These are phyloP conservation scores for Ophion slaviceki DNA, from an alignment of 2,888 invertebrate genomes.

Conservation along the genomic window DNA sequence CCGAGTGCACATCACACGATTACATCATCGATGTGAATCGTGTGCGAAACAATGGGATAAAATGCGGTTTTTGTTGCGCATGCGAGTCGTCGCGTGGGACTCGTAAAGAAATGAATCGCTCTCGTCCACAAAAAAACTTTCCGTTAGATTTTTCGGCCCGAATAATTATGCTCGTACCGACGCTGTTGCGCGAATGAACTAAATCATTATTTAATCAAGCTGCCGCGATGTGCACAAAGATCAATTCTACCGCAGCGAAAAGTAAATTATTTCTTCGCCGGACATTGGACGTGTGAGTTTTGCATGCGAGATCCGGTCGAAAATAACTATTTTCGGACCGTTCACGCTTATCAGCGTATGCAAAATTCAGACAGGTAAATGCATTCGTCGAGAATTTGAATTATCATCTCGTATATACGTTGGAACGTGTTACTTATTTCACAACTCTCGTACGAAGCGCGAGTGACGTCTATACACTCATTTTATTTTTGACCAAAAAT, in stretches of 20 bases:
- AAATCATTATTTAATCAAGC: slow-evolving; percentile 72
- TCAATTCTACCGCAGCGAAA: slow-evolving; percentile 39
- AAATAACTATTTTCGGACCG: slow-evolving; percentile 12
- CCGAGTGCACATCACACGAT: slow-evolving; percentile 45
- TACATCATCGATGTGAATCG: slow-evolving; percentile 33
- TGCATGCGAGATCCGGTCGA: slow-evolving; percentile 22
- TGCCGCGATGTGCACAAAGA: slow-evolving; percentile 66
- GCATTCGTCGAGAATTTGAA: slow-evolving; percentile 31
- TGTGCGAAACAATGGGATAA: slow-evolving; percentile 20
- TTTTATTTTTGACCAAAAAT: too few relatives aligned
- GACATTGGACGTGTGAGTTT: slow-evolving; percentile 56
- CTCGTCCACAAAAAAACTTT: slow-evolving; percentile 37
- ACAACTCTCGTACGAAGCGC: slow-evolving; percentile 5
- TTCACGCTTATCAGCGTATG: slow-evolving; percentile 19
- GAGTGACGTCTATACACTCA: too few relatives aligned
- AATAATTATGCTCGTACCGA: slow-evolving; percentile 29
- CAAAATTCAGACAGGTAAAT: slow-evolving; percentile 50
- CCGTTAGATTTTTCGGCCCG: slow-evolving; percentile 3
- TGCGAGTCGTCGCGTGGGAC: slow-evolving; percentile 38
- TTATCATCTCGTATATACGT: slow-evolving; percentile 36
- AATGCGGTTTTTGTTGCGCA: slow-evolving; percentile 38
- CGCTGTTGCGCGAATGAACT: slow-evolving; percentile 61
- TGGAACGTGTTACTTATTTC: slow-evolving; percentile 28
- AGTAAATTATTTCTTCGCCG: slow-evolving; percentile 63
- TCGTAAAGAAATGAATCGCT: slow-evolving; percentile 57